Conservation (phyloP, 2,113 vertebrate species). For the Micromys minutus region DNA sequence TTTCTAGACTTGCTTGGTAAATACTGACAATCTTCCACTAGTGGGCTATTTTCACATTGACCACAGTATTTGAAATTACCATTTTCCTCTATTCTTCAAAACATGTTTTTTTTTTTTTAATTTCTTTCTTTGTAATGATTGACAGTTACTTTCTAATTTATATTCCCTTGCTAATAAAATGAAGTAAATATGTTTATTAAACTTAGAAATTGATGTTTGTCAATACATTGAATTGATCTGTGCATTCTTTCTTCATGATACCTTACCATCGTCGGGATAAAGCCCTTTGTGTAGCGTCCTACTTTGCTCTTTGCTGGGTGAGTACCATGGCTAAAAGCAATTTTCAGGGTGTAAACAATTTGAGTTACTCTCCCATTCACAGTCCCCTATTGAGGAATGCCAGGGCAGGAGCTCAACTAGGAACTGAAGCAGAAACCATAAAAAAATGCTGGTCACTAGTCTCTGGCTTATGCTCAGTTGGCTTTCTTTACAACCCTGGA, state of each 20-base stretch:
- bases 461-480: neutral
- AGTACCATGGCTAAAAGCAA: neutral
- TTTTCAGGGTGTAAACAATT: no score
- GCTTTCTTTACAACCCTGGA: neutral
- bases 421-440: neutral
- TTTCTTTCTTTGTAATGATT: neutral
- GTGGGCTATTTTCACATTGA: neutral
- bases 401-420: neutral
- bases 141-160: neutral
- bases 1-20: neutral
- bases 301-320: neutral
- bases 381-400: no score
- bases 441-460: neutral
- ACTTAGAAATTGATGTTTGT: neutral
- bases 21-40: neutral
- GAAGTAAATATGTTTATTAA: neutral
- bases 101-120: neutral
- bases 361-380: neutral
- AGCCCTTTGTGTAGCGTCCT: neutral
- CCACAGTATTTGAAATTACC: neutral
- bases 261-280: neutral
- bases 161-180: neutral
- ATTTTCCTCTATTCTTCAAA: slow-evolving; percentile 4
- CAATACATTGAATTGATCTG: neutral
- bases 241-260: slow-evolving; percentile 10